Percentiles rank a stretch among this genome's conserved stretches.
Conservation (phyloP, 2,888 invertebrate genomes). For the Caenorhabditis sp. region DNA sequence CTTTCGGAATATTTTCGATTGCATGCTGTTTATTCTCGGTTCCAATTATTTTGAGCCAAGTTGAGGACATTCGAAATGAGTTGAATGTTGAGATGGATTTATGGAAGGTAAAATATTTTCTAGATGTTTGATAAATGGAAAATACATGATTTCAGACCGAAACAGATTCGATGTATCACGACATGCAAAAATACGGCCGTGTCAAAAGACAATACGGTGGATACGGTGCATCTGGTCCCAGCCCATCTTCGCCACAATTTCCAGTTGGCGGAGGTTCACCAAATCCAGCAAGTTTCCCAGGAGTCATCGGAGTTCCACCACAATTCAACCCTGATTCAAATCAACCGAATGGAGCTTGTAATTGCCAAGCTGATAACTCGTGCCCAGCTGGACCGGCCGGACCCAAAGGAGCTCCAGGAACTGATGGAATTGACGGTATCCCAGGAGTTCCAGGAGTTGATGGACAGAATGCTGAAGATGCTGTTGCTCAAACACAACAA, state of each 20-base stretch:
- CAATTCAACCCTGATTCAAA: conserved; percentile 38
- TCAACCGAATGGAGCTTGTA: conserved; percentile 41
- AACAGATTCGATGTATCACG: conserved; percentile 45
- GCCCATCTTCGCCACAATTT: conserved; percentile 30
- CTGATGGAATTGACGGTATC: conserved; percentile 58
- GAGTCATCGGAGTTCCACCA: conserved; percentile 44
- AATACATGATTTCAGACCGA: not conserved
- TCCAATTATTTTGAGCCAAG: conserved; percentile 44
- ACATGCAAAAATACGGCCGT: conserved; percentile 50
- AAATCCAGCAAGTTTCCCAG: conserved; percentile 35
- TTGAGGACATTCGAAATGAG: conserved; percentile 53
- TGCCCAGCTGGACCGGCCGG: conserved; percentile 62
- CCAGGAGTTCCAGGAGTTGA: conserved; percentile 58
- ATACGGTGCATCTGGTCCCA: conserved; percentile 46
- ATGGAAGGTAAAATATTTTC: conserved; percentile 44
- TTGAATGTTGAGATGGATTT: conserved; percentile 54
- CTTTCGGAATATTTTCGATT: conserved; percentile 45
- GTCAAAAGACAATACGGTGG: conserved; percentile 57
- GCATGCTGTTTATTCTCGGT: conserved; percentile 39
- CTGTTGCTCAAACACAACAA: conserved; percentile 61
- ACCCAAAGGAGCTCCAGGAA: conserved; percentile 54
- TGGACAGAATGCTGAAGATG: conserved; percentile 57
- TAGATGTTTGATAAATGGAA: not conserved
- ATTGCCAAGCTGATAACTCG: conserved; percentile 54
- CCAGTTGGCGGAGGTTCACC: conserved; percentile 14